Evolutionary conservation across 1,140 invertebrate species (phyloP).

Genomic region (Drosophila tsacasi): DNA sequence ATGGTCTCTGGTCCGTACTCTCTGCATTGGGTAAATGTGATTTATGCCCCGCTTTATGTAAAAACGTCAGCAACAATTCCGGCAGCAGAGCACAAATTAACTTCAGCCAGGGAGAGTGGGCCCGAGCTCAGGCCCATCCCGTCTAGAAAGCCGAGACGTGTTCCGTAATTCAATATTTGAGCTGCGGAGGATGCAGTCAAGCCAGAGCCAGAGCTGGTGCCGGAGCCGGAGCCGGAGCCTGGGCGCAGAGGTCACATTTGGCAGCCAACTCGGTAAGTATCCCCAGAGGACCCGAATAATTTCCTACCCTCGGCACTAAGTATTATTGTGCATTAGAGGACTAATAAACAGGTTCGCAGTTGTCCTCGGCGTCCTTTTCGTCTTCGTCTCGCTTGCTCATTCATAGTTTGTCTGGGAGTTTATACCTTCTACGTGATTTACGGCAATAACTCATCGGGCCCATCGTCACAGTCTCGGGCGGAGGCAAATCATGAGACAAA

Average conservation of each 20-base stretch:
- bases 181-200: constrained; percentile 11
- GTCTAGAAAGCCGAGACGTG: constrained; percentile 73
- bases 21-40: constrained; percentile 70
- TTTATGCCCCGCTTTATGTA: constrained; percentile 71
- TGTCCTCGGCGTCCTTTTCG: constrained; percentile 18
- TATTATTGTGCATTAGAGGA: constrained; percentile 84
- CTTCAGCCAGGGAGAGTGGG: constrained; percentile 49
- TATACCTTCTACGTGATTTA: constrained; percentile 80
- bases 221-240: not conserved
- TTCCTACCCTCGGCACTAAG: constrained; percentile 82
- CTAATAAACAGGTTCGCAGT: constrained; percentile 82
- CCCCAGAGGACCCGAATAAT: constrained; percentile 73
- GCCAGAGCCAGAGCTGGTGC: not conserved
- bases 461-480: constrained; percentile 13
- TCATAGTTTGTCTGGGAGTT: constrained; percentile 74
- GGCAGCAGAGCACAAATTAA: constrained; percentile 71
- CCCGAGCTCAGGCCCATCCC: not conserved
- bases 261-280: constrained; percentile 75
- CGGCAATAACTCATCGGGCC: constrained; percentile 76
- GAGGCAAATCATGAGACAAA: constrained; percentile 74
- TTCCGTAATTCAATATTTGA: constrained; percentile 74
- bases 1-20: constrained; percentile 21
- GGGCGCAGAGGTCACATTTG: constrained; percentile 79
- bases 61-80: constrained; percentile 79
- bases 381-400: constrained; percentile 40